Conservation (phyloP, 30 jellyfish, hydroid and myxozoan species). For the Cassiopea xamachana region DNA sequence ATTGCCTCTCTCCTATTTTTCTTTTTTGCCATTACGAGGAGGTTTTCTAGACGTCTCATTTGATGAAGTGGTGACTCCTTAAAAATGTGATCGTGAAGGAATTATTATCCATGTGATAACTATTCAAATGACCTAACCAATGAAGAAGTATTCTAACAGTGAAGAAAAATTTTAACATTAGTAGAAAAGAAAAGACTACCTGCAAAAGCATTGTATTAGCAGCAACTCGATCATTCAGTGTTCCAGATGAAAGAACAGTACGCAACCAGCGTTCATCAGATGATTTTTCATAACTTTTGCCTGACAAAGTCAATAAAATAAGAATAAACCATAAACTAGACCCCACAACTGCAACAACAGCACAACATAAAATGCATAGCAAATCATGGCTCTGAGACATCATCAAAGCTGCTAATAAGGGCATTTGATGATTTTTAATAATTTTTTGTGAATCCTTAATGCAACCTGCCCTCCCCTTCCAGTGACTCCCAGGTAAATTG, state of each 20-base stretch:
- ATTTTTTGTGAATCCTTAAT: no score
- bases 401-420: no score
- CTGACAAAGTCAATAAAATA: constrained; percentile 31
- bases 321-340: background rate
- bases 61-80: constrained; percentile 96
- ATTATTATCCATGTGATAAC: no score
- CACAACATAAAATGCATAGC: no score
- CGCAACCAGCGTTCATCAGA: constrained; percentile 92
- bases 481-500: no score
- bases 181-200: constrained; percentile 38
- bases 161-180: no score
- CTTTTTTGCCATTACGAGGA: constrained; percentile 91
- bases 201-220: constrained; percentile 87
- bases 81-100: background rate
- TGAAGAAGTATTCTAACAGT: no score
- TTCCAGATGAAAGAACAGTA: constrained; percentile 92
- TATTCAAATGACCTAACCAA: no score
- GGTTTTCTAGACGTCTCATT: constrained; percentile 80
- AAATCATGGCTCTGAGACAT: no score
- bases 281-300: constrained; percentile 70
- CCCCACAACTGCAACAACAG: no score
- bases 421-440: no score
- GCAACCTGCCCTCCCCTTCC: no score
- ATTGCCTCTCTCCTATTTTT: constrained; percentile 95
- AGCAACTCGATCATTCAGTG: constrained; percentile 93